Evolutionary conservation across 2,888 invertebrate species (phyloP), one percentile per base, ranked within the genome.

Genomic region (Aphidius colemani): DNA sequence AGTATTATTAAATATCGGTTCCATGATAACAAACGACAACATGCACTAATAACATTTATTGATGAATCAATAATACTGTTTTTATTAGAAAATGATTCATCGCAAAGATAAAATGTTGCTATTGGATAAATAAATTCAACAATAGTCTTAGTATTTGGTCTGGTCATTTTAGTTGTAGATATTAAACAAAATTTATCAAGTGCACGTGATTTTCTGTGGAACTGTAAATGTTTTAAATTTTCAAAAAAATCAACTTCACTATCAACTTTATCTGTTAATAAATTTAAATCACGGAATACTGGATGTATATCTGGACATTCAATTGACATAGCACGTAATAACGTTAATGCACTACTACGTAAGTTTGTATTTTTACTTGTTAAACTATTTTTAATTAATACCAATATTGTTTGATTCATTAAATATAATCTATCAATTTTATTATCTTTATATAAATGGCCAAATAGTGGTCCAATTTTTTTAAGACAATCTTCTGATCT

Each of bases 181-280:
- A 90, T 80, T 69, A 87, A 87, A 66, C 88, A 88, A 76, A 94
- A 91, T 74, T 91, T 92, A 11, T 90, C 81, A 53, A 98, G 79
- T 0, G 96, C 97, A 74, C 94, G 87, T 0, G 92, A 91, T 75
- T 94, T 90, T 66, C 96, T 87, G 78, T 96, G 95, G 63, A 90
- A 84, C 85, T 98, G 93, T 53, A 94, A 82, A 83, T 98, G 97
- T 40, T 89, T 88, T 75, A 96, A 89, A 78, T 97, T 98, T 75
- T 95, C 94, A 78, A 96, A 98, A 86, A 98, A 96, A 82, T 98
- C 97, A 0, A 92, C 90, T 81, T 98, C 96, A 7, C 86, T 80
- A 78, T 98, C 95, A 55, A 82, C 83, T 79, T 88, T 86, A 75
- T 90, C 90, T 0, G 88, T 85, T 44, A 93, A 83, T 45, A 85